These are phyloP conservation scores for Dryobota labecula DNA, from an alignment of 2,888 invertebrate genomes.

Conservation along the genomic window DNA sequence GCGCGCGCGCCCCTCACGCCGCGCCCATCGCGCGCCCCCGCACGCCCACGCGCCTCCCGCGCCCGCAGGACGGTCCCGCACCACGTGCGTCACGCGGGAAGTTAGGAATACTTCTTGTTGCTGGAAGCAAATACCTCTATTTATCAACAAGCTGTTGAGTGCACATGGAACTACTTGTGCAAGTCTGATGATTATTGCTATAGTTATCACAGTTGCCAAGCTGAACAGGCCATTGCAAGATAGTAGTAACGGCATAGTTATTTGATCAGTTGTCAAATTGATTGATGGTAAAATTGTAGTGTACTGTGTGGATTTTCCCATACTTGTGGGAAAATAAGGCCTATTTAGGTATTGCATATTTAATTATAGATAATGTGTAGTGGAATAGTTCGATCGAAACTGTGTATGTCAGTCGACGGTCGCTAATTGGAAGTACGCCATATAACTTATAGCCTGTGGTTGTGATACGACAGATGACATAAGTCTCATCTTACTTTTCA, in stretches of 20 bases:
- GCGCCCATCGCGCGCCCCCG: conserved; percentile 66
- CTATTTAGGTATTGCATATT: neutral
- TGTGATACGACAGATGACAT: neutral
- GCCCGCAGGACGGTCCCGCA: conserved; percentile 81
- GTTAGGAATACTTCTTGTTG: conserved; percentile 91
- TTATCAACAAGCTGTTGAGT: conserved; percentile 24
- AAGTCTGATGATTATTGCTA: conserved; percentile 6
- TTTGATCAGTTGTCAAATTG: neutral
- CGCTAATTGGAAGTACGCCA: conserved; percentile 10
- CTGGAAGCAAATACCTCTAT: conserved; percentile 78
- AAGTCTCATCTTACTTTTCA: neutral
- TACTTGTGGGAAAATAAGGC: neutral
- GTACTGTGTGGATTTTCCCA: neutral
- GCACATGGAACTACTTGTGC: neutral
- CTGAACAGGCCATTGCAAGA: neutral
- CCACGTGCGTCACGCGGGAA: conserved; percentile 91
- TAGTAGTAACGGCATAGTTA: neutral
- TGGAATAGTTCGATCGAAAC: neutral
- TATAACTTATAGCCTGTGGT: neutral
- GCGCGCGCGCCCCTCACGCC: conserved; percentile 87
- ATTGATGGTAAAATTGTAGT: neutral
- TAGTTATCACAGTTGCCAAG: neutral
- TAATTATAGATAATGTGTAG: neutral
- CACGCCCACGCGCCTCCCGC: conserved; percentile 40
- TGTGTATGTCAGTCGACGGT: neutral